Base-by-base conservation (phyloP, 2,888 invertebrate genomes). In the Rhyacophila evoluta region DNA sequence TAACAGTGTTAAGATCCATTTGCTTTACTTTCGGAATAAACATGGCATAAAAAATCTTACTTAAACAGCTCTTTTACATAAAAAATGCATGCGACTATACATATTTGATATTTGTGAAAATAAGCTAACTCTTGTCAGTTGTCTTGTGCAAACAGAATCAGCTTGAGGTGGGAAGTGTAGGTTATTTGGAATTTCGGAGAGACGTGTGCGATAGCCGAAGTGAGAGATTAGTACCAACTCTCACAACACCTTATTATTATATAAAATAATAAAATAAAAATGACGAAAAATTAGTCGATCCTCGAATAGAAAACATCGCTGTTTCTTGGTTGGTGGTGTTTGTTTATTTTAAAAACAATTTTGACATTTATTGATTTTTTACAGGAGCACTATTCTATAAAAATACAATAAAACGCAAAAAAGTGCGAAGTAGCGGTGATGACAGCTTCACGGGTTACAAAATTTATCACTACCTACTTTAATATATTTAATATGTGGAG, bases 121-220 rank as follows among this genome's bases (percentile, higher is more conserved):
- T 55, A 55, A 55, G 55, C 19, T 55, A 55, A 19, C 55, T 55
- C 55, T 55, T 19, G 55, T 55, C 15, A 55, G 19, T 55, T 55
- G 55, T 55, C 55, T 55, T 55, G 12, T 2, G 8, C 55, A 55
- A 19, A 55, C 55, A 55, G 19, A 5, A 25, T 15, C 55, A 55
- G 55, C 55, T 55, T 55, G 55, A 55, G 55, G 55, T 55, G 55
- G 39, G 55, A 55, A 55, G 55, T 55, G 55, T 55, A 55, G 55
- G 55, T 55, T 41, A 55, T 55, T 55, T 55, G 55, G 55, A 55
- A 55, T 55, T 55, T 55, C 25, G 55, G 55, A 19, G 55, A 55
- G 55, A 55, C 55, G 55, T 55, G 55, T 55, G 55, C 55, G 55
- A 55, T 55, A 55, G 55, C 55, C 55, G 8, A 55, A 55, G 55